A percentile compares a stretch with the other conserved stretches of the same genome.
phyloP scores from a whole-genome alignment of 2,113 vertebrate species.

The Microcebus murinus region DNA sequence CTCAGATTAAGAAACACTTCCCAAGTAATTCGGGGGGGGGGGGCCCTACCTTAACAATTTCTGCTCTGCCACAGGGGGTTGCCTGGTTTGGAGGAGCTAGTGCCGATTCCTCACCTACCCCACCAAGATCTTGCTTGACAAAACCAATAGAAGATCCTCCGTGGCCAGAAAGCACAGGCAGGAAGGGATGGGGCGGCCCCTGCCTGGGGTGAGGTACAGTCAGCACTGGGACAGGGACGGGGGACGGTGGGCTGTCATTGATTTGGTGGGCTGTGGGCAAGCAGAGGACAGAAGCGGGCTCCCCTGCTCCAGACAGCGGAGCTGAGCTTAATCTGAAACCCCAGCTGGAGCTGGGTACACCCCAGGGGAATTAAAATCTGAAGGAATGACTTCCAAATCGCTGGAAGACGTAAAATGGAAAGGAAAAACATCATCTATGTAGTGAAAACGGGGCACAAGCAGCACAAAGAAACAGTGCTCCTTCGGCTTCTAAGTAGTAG shows the following conservation, averaged over 20 bases:
- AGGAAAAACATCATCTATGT: background rate
- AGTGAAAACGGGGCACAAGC: rapidly evolving
- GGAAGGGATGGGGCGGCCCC: background rate
- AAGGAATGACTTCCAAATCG: too few relatives aligned
- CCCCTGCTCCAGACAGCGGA: background rate
- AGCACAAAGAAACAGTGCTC: background rate
- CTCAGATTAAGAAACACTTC: background rate
- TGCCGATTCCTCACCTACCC: background rate
- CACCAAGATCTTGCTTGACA: background rate
- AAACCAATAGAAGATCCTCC: too few relatives aligned
- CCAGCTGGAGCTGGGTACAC: background rate
- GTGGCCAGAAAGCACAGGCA: background rate
- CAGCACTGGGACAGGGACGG: background rate
- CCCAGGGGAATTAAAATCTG: too few relatives aligned
- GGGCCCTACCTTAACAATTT: background rate
- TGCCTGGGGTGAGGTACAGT: background rate
- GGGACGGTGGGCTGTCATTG: rapidly evolving
- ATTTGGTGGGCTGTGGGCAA: background rate
- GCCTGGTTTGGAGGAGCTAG: background rate
- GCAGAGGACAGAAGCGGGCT: background rate
- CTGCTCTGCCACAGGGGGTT: background rate
- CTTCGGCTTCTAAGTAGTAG: background rate
- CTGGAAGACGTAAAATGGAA: background rate
- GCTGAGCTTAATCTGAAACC: background rate
- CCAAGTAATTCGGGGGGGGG: background rate